Conservation (phyloP, 2,797 vertebrate species). For the Eremophila alpestris region DNA sequence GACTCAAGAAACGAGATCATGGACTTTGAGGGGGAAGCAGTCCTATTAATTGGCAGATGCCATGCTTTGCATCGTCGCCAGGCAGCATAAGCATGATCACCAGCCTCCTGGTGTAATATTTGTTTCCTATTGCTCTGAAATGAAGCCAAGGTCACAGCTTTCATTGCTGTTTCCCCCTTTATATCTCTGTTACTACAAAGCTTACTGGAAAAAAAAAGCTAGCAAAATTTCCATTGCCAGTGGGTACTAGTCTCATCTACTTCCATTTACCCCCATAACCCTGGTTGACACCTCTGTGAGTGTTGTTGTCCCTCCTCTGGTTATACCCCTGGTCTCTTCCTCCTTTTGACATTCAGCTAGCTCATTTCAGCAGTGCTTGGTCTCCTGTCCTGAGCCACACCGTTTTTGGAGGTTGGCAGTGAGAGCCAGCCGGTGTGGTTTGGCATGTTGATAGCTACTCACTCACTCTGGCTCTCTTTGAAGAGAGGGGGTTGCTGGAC, state of each 20-base stretch:
- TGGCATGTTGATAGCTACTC: neutral
- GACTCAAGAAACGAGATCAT: neutral
- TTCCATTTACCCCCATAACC: neutral
- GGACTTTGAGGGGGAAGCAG: neutral
- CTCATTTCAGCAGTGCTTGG: neutral
- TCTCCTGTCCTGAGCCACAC: neutral
- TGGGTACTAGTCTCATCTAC: neutral
- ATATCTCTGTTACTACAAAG: neutral
- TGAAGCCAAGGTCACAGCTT: neutral
- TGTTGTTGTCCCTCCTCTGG: neutral
- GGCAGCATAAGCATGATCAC: neutral
- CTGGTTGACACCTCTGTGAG: accelerated
- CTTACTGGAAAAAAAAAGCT: accelerated
- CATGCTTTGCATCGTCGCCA: neutral
- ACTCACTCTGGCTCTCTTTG: neutral
- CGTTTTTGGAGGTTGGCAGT: neutral
- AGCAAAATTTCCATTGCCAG: neutral
- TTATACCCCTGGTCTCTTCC: neutral
- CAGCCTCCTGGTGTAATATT: neutral
- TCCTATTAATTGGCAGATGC: neutral
- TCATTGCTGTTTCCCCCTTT: neutral
- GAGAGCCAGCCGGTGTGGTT: neutral
- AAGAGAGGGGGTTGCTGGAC: neutral
- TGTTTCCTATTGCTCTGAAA: neutral
- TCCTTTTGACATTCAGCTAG: neutral